Evolutionary conservation across 2,113 vertebrate species (phyloP).

Genomic region (Corythaixoides concolor): DNA sequence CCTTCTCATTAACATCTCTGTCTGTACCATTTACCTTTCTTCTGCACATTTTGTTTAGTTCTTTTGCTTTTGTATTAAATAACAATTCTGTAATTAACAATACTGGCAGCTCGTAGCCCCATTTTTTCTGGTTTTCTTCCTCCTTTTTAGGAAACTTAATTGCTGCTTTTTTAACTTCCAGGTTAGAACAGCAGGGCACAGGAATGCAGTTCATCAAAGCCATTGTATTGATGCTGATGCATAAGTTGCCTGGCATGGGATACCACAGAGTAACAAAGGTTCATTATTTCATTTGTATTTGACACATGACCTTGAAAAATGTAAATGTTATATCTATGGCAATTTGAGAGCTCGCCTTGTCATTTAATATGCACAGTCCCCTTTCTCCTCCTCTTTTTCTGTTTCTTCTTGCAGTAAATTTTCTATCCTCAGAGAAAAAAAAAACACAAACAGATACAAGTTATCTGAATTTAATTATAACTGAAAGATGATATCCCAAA

Average conservation of each 20-base stretch:
- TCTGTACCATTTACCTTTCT: not conserved
- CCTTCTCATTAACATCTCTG: not conserved
- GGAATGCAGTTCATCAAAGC: conserved; percentile 30
- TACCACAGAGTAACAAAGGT: conserved; percentile 7
- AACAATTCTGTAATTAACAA: conserved; percentile 5
- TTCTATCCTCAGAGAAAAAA: not conserved
- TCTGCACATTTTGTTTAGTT: not conserved
- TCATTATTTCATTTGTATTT: conserved; percentile 46
- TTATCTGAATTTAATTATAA: not conserved
- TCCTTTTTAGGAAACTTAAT: conserved; percentile 33
- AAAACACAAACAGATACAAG: not conserved
- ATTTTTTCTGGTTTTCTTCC: not conserved
- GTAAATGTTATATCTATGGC: conserved; percentile 6
- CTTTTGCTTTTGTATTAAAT: not conserved
- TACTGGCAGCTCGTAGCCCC: not conserved
- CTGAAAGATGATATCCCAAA: not conserved
- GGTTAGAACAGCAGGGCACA: conserved; percentile 29
- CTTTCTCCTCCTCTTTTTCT: not conserved
- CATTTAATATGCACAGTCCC: not conserved
- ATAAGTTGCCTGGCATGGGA: not conserved
- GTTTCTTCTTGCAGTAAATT: not conserved
- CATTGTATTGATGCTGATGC: not conserved
- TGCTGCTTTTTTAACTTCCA: conserved; percentile 21
- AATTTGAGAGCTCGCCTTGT: not conserved
- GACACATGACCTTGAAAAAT: conserved; percentile 53